phyloP scores from a whole-genome alignment of 2,797 vertebrate species.

The Taenioides sp. region DNA sequence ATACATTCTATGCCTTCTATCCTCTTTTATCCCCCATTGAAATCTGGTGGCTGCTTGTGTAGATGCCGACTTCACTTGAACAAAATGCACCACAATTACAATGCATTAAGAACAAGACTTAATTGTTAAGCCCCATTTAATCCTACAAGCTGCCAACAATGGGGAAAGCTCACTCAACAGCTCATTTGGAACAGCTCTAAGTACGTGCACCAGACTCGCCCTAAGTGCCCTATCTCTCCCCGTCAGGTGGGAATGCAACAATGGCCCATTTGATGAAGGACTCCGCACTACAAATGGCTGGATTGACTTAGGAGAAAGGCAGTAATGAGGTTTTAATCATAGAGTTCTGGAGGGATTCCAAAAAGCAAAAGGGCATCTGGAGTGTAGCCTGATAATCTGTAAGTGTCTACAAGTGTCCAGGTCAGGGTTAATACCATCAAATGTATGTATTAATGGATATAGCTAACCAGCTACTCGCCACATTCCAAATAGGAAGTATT shows the following conservation, averaged over 20 bases:
- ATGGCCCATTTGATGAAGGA: conserved; percentile 49
- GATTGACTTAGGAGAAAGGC: conserved; percentile 17
- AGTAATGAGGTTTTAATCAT: conserved; percentile 48
- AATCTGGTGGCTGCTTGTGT: conserved; percentile 41
- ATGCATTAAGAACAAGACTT: conserved; percentile 45
- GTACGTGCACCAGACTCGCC: conserved; percentile 31
- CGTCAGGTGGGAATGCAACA: conserved; percentile 56
- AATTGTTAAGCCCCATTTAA: conserved; percentile 57
- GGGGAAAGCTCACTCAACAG: conserved; percentile 40
- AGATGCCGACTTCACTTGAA: conserved; percentile 48
- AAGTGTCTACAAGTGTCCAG: neutral
- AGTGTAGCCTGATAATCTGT: neutral
- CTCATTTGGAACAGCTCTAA: conserved; percentile 35
- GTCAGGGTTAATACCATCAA: neutral
- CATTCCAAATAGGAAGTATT: no score
- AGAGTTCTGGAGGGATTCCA: conserved; percentile 26
- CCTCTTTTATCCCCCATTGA: conserved; percentile 38
- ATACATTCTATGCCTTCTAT: neutral
- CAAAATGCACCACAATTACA: conserved; percentile 49
- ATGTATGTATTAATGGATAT: no score
- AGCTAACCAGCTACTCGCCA: no score
- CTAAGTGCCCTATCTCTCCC: conserved; percentile 43
- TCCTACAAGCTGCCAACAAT: conserved; percentile 59
- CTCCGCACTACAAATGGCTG: conserved; percentile 26
- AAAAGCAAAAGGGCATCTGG: conserved; percentile 6